Evolutionary conservation across 2,113 vertebrate species (phyloP), one percentile per base, ranked within the genome.

Genomic region (Rhinolophus sinicus): DNA sequence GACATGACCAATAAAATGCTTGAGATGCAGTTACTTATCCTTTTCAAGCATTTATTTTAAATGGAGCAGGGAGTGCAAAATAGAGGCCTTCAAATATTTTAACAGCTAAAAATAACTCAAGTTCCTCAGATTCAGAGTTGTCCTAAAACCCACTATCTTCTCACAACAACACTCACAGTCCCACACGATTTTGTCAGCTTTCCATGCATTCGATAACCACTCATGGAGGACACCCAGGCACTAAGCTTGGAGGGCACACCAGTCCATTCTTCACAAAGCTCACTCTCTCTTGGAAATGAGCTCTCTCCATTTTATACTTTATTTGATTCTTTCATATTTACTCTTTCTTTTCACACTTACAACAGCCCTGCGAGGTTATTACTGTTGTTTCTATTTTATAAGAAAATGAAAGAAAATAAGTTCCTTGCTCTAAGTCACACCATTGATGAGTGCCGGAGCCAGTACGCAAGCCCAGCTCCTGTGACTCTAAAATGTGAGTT

Each of bases 191-290:
- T 5, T 1, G 0, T 2, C 2, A 67, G 65, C 2, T 18, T 5
- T 33, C 2, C 6, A 2, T 9, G 1, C 1, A 21, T 11, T 14
- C 0, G 7, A 0, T 2, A 2, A 47, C 19, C 24, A 26, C 6
- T 5, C 5, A 0, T 3, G 28, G 22, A 35, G 26, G 3, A 6
- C 0, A 0, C 22, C 15, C 8, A 54, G 19, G 6, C 6, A 14
- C 1, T 0, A 0, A 1, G 4, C 35, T 7, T 30, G 8, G 13
- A 10, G 0, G 1, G n/a, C 6, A 50, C 10, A 33, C 3, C 4
- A 9, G 21, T 6, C 9, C 2, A 38, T 35, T 58, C 60, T 54
- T 62, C 22, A n/a, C 2, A 1, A 64, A n/a, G 8, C n/a, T 56
- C 38, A 8, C 18, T 30, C 19, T 22, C 26, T 62, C 78, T 5